Evolutionary conservation across 2,797 vertebrate genomes (phyloP).

Genomic region (Clarias pachynema): DNA sequence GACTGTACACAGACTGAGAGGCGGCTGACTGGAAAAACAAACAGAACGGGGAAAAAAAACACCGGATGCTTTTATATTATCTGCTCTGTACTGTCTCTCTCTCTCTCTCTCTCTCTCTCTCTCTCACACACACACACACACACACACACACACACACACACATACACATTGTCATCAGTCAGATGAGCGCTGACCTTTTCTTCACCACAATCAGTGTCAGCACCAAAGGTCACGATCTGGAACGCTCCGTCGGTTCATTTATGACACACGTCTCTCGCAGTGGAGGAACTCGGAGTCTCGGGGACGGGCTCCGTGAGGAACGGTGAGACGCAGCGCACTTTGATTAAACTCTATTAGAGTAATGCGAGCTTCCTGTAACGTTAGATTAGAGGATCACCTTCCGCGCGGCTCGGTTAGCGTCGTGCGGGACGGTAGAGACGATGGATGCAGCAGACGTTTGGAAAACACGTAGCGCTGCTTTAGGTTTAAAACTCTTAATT

Average conservation of each 20-base stretch:
- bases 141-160: neutral
- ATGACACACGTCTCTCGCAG: neutral
- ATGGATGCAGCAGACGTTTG: neutral
- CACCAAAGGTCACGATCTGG: constrained; percentile 4
- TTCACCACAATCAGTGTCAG: constrained; percentile 1
- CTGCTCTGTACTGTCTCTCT: neutral
- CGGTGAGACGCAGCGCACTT: neutral
- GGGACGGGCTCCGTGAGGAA: neutral
- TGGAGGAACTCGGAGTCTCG: no score
- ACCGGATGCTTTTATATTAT: neutral
- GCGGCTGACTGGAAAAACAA: constrained; percentile 53
- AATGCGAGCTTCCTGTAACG: constrained; percentile 8
- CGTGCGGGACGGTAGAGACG: neutral
- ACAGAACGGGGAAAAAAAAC: constrained; percentile 40
- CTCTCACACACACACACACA: constrained; percentile 3
- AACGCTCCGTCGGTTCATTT: neutral
- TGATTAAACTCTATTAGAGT: constrained; percentile 18
- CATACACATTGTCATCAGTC: neutral
- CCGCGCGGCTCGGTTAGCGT: neutral
- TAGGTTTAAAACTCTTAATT: neutral
- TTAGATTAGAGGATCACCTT: constrained; percentile 7
- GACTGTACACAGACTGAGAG: constrained; percentile 35
- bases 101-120: neutral
- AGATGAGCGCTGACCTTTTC: neutral
- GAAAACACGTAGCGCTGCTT: neutral